These are phyloP conservation scores for Lanius collurio DNA, from an alignment of 2,113 vertebrate genomes.

Conservation along the genomic window DNA sequence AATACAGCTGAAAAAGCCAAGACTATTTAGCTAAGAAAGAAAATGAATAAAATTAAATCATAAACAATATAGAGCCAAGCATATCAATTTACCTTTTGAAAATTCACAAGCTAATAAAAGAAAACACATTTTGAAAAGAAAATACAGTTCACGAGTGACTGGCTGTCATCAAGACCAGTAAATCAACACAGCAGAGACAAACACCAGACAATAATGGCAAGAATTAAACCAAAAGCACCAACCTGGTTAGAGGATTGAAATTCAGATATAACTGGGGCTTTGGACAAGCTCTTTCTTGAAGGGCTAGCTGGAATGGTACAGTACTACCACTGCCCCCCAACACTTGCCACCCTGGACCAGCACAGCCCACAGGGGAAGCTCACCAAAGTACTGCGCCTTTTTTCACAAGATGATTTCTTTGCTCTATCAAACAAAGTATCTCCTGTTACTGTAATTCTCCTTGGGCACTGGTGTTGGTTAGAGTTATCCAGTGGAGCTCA, in stretches of 20 bases:
- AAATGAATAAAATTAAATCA: background rate
- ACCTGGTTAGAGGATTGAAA: background rate
- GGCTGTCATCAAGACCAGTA: background rate
- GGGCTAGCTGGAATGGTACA: background rate
- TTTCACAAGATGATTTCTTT: background rate
- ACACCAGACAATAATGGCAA: background rate
- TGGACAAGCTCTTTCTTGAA: background rate
- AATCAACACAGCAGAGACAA: background rate
- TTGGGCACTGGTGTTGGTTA: background rate
- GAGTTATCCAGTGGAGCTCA: background rate
- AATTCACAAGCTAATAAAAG: background rate
- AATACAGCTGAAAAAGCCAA: slow-evolving; percentile 5
- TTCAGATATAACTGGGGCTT: background rate
- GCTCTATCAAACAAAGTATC: background rate
- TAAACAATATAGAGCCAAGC: background rate
- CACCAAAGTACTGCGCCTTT: fast-evolving
- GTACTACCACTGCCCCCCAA: background rate
- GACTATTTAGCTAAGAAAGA: slow-evolving; percentile 14
- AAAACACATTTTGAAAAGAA: background rate
- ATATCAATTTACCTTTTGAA: background rate
- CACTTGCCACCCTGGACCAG: background rate
- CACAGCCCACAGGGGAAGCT: background rate
- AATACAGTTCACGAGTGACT: background rate
- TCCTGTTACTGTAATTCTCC: background rate
- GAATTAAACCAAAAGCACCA: background rate